Percentiles rank a stretch among this genome's conserved stretches.
Evolutionary conservation across 2,888 invertebrate species (phyloP).

Genomic region (Drosophila tanythrix): DNA sequence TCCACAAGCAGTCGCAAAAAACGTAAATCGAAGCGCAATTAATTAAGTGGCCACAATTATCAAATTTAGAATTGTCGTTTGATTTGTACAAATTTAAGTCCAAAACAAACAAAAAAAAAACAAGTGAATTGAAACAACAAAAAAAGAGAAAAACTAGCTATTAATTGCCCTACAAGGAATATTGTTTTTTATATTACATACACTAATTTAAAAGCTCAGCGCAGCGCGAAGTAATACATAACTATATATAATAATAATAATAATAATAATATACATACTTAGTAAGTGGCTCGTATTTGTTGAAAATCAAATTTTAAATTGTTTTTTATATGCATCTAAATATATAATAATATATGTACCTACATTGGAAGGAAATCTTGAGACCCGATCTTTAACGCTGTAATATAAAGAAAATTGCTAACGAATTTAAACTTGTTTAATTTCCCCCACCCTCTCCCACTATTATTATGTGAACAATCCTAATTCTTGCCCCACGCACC

Average conservation of each 20-base stretch:
- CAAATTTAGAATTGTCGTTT: conserved; percentile 42
- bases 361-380: conserved; percentile 26
- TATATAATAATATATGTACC: conserved; percentile 31
- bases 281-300: conserved; percentile 68
- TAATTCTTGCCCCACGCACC: conserved; percentile 45
- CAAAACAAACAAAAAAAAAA: conserved; percentile 32
- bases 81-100: conserved; percentile 65
- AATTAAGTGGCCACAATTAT: conserved; percentile 40
- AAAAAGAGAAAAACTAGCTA: conserved; percentile 45
- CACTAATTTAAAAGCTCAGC: conserved; percentile 65
- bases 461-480: conserved; percentile 15
- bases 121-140: conserved; percentile 16
- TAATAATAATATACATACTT: conserved; percentile 53
- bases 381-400: conserved; percentile 53
- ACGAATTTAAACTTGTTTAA: conserved; percentile 72
- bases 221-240: conserved; percentile 47
- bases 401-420: conserved; percentile 72
- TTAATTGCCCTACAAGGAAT: conserved; percentile 63
- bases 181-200: conserved; percentile 67
- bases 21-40: conserved; percentile 79
- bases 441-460: conserved; percentile 21
- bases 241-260: conserved; percentile 35
- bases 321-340: conserved; percentile 62
- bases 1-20: conserved; percentile 75
- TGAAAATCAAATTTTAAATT: conserved; percentile 70